Conservation (phyloP, 1,140 invertebrate genomes). For the Eufriesea mexicana region DNA sequence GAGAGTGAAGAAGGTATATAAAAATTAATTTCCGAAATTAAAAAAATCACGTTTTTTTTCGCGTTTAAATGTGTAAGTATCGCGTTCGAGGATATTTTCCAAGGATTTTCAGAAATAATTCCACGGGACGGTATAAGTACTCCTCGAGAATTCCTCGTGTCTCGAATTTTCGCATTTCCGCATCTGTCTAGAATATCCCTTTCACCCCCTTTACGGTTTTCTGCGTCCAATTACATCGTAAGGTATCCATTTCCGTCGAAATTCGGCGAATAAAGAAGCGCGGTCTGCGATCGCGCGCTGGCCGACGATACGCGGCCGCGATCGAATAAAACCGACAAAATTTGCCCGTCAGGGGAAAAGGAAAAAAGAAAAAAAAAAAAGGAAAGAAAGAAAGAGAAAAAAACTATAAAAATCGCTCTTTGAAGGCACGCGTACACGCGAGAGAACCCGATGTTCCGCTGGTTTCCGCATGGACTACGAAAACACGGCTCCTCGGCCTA, state of each 20-base stretch:
- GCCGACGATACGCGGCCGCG: not conserved
- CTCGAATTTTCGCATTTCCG: not conserved
- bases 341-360: not conserved
- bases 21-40: too few species aligned
- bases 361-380: not conserved
- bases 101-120: not conserved
- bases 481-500: slow-evolving; percentile 58
- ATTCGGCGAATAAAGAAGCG: not conserved
- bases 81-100: too few species aligned
- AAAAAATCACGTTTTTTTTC: too few species aligned
- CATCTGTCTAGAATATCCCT: not conserved
- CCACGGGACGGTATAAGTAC: not conserved
- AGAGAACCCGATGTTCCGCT: slow-evolving; percentile 31
- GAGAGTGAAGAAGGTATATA: too few species aligned
- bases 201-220: not conserved
- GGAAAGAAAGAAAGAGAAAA: not conserved
- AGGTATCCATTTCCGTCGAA: slow-evolving; percentile 15
- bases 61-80: too few species aligned
- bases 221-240: not conserved
- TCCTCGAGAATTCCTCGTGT: not conserved
- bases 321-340: slow-evolving; percentile 14
- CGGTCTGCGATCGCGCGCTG: not conserved
- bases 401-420: slow-evolving; percentile 25
- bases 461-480: slow-evolving; percentile 60
- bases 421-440: slow-evolving; percentile 41